Base-by-base conservation (phyloP, 2,797 vertebrate genomes). In the Gallinago solitaria region DNA sequence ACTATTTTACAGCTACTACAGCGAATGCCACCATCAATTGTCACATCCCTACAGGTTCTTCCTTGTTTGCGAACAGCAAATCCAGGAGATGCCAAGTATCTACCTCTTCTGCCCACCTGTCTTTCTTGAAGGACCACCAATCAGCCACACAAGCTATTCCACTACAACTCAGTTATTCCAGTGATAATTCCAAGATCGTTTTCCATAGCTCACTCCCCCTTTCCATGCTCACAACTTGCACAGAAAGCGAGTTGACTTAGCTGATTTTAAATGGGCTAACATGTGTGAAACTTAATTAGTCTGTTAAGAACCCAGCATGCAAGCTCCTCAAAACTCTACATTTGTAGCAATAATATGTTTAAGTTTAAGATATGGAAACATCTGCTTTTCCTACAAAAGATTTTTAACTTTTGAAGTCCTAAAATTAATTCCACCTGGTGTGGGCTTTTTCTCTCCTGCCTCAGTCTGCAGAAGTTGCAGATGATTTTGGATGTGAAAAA, bases 281-380 rank as follows among this genome's bases (percentile, higher is more conserved):
- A 45, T 30, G 48, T 84, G 80, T 71, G 57, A 83, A 95, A 83
- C 25, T 71, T 78, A 71, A 87, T 90, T 89, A 75, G 19, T 47
- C 67, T 71, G 16, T 43, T 86, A 78, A 81, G 80, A 93, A 12
- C 33, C 23, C 83, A 94, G 89, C 70, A 69, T 18, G 63, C 28
- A 86, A 87, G 35, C 47, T 75, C 61, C 63, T 89, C 61, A 71
- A 25, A 93, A 77, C 48, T 85, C 74, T 39, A 57, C 51, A 76
- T 73, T 60, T 64, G 57, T 28, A 87, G 43, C 35, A 59, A 27
- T 73, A 61, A 17, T 41, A 83, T 2, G 45, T 59, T 76, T 32
- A 89, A 68, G 76, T 63, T 87, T 53, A 92, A 87, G 50, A 83
- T 83, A 91, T 43, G 21, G 51, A 90, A 90, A 74, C 63, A 85